Base-by-base conservation (phyloP, 2,888 invertebrate species). In the Drosophila affinis region DNA sequence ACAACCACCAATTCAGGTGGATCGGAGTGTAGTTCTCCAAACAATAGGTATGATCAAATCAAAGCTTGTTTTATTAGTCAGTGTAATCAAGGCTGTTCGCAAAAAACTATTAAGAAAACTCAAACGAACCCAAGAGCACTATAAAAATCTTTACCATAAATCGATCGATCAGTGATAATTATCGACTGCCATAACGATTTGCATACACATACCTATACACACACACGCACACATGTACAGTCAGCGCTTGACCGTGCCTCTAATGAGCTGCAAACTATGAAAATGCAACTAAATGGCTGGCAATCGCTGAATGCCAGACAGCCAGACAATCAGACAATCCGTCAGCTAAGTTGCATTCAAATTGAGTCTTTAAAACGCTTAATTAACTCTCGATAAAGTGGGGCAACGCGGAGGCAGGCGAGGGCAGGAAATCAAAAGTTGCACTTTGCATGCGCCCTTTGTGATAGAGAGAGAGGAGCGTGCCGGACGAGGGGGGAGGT, bases 321-420 rank as follows among this genome's bases (percentile, higher is more conserved):
- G n/a, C 51, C 29, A 57, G 47, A 57, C 17, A 21, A 55, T 21
- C 48, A 48, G 14, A 48, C 49, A 49, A 49, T 55, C 46, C 57
- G 46, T 53, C 61, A 55, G 67, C 70, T 62, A 69, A 77, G 73
- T 79, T 75, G 71, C 72, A 85, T 76, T 76, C 67, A 79, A 85
- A 82, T 87, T 68, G 79, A 81, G 78, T 75, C 58, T 87, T 81
- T 84, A 68, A 71, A 70, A 67, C 73, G 63, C 68, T 69, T 81
- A 79, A 87, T 80, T 85, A 72, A 85, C 69, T 60, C 45, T 24
- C 61, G 68, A 70, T 76, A 62, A 82, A 78, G 62, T 85, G 85
- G 86, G 76, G 63, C 77, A 44, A 39, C 51, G 17, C 6, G 39
- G 60, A 45, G 56, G 32, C 29, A 17, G 51, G 21, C 53, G 58